Conservation (phyloP, 2,888 invertebrate species). For the Pachymerium ferrugineum region DNA sequence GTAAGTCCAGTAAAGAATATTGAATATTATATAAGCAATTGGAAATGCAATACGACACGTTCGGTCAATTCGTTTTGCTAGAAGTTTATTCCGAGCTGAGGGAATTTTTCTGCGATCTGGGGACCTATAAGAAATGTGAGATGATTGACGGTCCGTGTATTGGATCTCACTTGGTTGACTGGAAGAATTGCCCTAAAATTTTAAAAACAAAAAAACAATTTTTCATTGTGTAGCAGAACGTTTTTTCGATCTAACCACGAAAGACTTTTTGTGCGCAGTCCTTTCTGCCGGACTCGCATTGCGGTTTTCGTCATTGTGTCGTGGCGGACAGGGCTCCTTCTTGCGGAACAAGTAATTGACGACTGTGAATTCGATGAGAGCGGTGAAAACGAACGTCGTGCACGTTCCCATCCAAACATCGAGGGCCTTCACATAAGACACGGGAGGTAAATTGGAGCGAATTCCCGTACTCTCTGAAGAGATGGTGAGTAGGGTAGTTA, state of each 20-base stretch:
- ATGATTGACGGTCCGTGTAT: not conserved
- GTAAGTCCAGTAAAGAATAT: constrained; percentile 39
- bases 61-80: constrained; percentile 34
- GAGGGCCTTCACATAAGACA: constrained; percentile 42
- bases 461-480: constrained; percentile 42
- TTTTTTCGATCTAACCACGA: not conserved
- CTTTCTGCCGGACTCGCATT: not conserved
- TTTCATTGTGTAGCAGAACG: not conserved
- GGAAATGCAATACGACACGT: constrained; percentile 38
- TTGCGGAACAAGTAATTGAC: constrained; percentile 52
- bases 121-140: not conserved
- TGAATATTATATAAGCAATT: constrained; percentile 38
- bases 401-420: constrained; percentile 44
- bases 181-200: not conserved
- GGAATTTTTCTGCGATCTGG: not conserved
- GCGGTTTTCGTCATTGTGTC: constrained; percentile 10
- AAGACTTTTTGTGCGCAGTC: not conserved
- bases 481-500: constrained; percentile 44
- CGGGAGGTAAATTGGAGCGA: constrained; percentile 40
- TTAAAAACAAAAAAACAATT: not conserved
- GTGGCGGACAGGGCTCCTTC: constrained; percentile 31
- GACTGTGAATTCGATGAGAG: constrained; percentile 51
- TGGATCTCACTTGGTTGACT: not conserved
- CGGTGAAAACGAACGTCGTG: constrained; percentile 51
- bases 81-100: constrained; percentile 1